Conservation (phyloP, 2,888 invertebrate genomes). For the Latrodectus hesperus region DNA sequence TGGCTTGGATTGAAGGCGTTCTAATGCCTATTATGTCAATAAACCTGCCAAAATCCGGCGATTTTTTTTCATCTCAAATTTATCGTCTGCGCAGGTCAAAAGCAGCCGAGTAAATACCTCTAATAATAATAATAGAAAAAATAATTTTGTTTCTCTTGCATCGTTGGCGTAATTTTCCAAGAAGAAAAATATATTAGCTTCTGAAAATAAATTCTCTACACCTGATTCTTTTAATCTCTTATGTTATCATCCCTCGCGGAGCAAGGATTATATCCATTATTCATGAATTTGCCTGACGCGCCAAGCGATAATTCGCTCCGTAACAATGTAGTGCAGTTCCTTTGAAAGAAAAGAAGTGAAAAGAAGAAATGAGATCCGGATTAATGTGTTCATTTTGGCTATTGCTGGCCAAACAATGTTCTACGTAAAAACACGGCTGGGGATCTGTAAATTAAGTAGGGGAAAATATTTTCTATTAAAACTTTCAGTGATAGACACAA, state of each 20-base stretch:
- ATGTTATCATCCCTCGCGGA: slow-evolving; percentile 8
- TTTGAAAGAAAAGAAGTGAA: background rate
- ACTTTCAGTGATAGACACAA: background rate
- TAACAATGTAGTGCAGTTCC: slow-evolving; percentile 20
- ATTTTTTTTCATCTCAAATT: slow-evolving; percentile 28
- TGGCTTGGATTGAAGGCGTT: slow-evolving; percentile 45
- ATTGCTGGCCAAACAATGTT: no score
- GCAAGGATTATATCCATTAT: slow-evolving; percentile 48
- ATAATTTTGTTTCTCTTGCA: background rate
- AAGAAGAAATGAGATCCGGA: background rate
- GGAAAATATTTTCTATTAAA: background rate
- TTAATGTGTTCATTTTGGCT: background rate
- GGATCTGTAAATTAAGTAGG: background rate
- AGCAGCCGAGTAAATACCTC: background rate
- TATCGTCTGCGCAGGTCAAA: slow-evolving; percentile 12
- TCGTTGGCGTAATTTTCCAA: background rate
- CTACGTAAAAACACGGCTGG: no score
- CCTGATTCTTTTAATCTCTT: slow-evolving; percentile 16
- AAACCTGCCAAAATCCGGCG: slow-evolving; percentile 41
- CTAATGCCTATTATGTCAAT: slow-evolving; percentile 59
- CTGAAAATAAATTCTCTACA: slow-evolving; percentile 31
- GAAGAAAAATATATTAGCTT: background rate
- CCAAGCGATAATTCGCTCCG: slow-evolving; percentile 1
- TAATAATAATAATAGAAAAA: background rate
- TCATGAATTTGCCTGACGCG: slow-evolving; percentile 35